Conservation (phyloP, 2,888 invertebrate species). For the Epiblema foenella region DNA sequence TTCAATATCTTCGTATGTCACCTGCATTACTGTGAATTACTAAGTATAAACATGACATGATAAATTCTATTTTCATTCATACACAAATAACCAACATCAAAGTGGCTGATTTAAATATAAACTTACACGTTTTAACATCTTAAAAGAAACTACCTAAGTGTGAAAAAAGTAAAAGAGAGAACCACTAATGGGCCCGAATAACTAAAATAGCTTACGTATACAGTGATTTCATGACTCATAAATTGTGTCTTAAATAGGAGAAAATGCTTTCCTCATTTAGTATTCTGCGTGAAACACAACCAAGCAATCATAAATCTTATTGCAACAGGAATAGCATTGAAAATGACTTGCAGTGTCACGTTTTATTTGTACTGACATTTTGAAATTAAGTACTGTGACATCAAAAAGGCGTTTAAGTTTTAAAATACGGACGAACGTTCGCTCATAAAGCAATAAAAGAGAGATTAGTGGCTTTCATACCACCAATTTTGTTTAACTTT, state of each 20-base stretch:
- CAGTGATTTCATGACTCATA: slow-evolving; percentile 43
- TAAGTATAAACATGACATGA: background rate
- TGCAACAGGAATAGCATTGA: background rate
- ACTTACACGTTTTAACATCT: slow-evolving; percentile 20
- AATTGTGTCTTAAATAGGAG: slow-evolving; percentile 41
- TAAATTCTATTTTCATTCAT: background rate
- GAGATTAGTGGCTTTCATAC: slow-evolving; percentile 38
- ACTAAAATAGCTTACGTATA: slow-evolving; percentile 43
- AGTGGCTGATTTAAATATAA: slow-evolving; percentile 13
- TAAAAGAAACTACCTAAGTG: slow-evolving; percentile 35
- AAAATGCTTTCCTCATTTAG: slow-evolving; percentile 37
- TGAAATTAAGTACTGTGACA: slow-evolving; percentile 42
- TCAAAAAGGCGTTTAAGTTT: slow-evolving; percentile 45
- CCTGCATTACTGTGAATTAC: background rate
- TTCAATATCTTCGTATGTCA: background rate
- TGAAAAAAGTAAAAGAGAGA: slow-evolving; percentile 27
- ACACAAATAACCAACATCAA: slow-evolving; percentile 22
- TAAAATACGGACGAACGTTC: slow-evolving; percentile 37
- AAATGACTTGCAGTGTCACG: background rate
- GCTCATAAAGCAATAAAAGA: slow-evolving; percentile 43
- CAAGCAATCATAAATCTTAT: slow-evolving; percentile 4
- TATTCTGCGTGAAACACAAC: slow-evolving; percentile 10
- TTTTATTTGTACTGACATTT: slow-evolving; percentile 43
- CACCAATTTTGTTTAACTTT: slow-evolving; percentile 32
- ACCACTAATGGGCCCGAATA: slow-evolving; percentile 42